Conservation (phyloP, 2,888 invertebrate genomes). For the Stegana nigrithorax region DNA sequence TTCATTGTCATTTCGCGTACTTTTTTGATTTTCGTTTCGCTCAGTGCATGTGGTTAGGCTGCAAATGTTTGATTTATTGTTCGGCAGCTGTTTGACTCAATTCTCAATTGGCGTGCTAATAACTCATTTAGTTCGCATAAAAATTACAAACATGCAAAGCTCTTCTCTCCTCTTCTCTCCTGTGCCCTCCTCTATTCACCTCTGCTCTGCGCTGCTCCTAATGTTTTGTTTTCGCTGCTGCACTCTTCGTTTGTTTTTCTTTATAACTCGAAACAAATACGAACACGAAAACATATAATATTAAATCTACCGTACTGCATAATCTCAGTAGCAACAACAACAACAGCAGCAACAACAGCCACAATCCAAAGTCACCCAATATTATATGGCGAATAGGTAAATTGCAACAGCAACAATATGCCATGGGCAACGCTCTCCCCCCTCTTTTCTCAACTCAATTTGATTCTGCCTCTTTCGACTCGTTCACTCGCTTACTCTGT, state of each 20-base stretch:
- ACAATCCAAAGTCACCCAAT: not conserved
- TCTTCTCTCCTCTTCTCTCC: conserved; percentile 1
- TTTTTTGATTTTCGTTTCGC: too few relatives aligned
- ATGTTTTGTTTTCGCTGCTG: not conserved
- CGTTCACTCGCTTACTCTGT: too few relatives aligned
- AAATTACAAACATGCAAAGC: conserved; percentile 39
- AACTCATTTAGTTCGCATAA: conserved; percentile 64
- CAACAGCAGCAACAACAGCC: conserved; percentile 1
- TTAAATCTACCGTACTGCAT: not conserved
- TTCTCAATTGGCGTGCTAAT: conserved; percentile 65
- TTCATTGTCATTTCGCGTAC: too few relatives aligned
- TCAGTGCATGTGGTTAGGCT: too few relatives aligned
- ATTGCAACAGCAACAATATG: not conserved
- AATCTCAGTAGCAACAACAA: not conserved
- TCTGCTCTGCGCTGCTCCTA: too few relatives aligned
- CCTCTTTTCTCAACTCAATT: too few relatives aligned
- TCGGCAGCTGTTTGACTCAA: conserved; percentile 33
- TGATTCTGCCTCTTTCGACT: not conserved
- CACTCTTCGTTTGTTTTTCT: not conserved
- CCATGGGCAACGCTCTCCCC: not conserved
- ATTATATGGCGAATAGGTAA: not conserved
- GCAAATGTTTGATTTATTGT: conserved; percentile 21
- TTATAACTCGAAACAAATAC: too few relatives aligned
- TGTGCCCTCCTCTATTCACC: too few relatives aligned
- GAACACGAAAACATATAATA: too few relatives aligned